Percentiles rank a stretch among this genome's conserved stretches.
Conservation (phyloP, 2,888 invertebrate species). For the Tineola bisselliella region DNA sequence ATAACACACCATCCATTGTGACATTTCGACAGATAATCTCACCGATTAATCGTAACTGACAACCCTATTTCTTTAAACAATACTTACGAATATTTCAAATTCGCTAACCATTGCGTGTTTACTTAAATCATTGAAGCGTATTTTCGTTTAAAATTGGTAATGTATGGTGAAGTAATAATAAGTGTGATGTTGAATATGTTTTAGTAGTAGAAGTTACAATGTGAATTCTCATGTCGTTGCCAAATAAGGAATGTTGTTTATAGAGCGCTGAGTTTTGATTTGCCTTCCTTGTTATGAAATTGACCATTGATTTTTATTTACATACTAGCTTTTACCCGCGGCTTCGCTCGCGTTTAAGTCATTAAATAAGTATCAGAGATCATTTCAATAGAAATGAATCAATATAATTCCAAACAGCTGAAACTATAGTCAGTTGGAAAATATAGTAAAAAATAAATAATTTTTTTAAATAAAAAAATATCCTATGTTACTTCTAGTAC, state of each 20-base stretch:
- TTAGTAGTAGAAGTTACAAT: background rate
- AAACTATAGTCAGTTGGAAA: no score
- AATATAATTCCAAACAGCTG: no score
- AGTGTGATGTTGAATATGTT: background rate
- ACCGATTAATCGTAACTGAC: constrained; percentile 21
- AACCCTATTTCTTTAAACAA: background rate
- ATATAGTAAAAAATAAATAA: no score
- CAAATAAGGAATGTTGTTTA: constrained; percentile 11
- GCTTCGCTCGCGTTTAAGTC: no score
- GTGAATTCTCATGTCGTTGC: constrained; percentile 7
- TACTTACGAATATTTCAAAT: background rate
- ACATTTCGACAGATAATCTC: constrained; percentile 19
- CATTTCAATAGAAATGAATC: no score
- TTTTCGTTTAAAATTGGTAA: background rate
- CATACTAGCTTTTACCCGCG: no score
- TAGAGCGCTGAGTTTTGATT: background rate
- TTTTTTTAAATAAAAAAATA: no score
- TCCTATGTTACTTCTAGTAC: no score
- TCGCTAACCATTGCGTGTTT: background rate
- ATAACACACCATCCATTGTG: constrained; percentile 19
- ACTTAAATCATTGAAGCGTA: background rate
- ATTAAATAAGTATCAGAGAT: no score
- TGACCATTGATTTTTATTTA: background rate
- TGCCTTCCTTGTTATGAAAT: constrained; percentile 2
- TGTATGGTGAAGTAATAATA: background rate